Base-by-base conservation (phyloP, 2,888 invertebrate species). In the Synergus itoensis region DNA sequence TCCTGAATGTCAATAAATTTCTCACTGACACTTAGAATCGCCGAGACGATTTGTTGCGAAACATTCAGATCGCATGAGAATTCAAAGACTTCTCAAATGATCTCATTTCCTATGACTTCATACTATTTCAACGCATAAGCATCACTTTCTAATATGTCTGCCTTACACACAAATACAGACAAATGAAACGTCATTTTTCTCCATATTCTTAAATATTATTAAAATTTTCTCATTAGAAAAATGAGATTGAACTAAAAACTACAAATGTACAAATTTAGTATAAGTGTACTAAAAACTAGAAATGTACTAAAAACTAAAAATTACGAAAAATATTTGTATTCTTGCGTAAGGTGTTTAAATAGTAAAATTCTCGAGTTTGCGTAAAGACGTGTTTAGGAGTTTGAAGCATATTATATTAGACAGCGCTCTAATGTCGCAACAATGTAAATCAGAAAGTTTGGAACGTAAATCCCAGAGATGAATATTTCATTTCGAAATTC, bases 1-100 rank as follows among this genome's bases (percentile, higher is more conserved):
- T 65, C n/a, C 18, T 41, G 65, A 67, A 41, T 45, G 67, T 67
- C 67, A 43, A 67, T 67, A 67, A 67, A 67, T 67, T 45, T 67
- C 12, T 43, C 45, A 45, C 45, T 67, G 67, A 67, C 67, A 67
- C 67, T 67, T 28, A n/a, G 67, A 21, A 67, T 67, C 21, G 21
- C n/a, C 18, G 67, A 14, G 18, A 14, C 45, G 43, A 67, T 67
- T 67, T 67, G 67, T 45, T 28, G 67, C 43, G 14, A 67, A 67
- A 67, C 18, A 67, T 67, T 67, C 67, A 43, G 41, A 45, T 45
- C 67, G 21, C 9, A 67, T 45, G 21, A 45, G 43, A 21, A 18
- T 67, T 67, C 45, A 28, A 21, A 43, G 67, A 45, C 21, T 21
- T 45, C 14, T 40, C 1, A 21, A 45, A 67, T 67, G 8, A 21